Evolutionary conservation across 2,797 vertebrate species (phyloP).

Genomic region (Lepus oiostolus): DNA sequence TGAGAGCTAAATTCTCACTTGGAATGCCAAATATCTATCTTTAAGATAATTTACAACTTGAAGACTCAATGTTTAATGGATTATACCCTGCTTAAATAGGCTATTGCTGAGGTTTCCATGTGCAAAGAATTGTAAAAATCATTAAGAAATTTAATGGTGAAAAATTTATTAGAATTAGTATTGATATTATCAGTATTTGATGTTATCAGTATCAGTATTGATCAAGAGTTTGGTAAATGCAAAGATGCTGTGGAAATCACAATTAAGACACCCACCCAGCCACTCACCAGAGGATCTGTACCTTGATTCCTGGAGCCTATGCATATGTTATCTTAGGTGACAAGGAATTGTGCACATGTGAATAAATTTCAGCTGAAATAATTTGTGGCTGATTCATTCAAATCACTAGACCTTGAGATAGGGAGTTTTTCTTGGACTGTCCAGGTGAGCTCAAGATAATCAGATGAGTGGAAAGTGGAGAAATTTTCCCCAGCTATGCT

Average conservation of each 20-base stretch:
- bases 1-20: constrained; percentile 8
- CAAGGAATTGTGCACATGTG: background rate
- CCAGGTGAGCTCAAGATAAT: background rate
- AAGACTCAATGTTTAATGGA: background rate
- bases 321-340: background rate
- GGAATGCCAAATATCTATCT: background rate
- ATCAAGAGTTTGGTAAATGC: background rate
- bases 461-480: background rate
- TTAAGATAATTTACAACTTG: background rate
- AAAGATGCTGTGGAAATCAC: background rate
- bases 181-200: background rate
- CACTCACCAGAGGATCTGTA: background rate
- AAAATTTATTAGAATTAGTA: background rate
- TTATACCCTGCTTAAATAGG: constrained; percentile 4
- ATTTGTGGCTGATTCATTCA: background rate
- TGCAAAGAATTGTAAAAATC: background rate
- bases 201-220: background rate
- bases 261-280: background rate
- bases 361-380: background rate
- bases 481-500: background rate
- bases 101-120: background rate
- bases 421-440: background rate
- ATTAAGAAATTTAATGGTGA: constrained; percentile 20
- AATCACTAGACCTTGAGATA: background rate
- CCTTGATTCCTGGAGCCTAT: background rate